Evolutionary conservation across 2,888 invertebrate genomes (phyloP).

Genomic region (Hipparchia sbordonii): DNA sequence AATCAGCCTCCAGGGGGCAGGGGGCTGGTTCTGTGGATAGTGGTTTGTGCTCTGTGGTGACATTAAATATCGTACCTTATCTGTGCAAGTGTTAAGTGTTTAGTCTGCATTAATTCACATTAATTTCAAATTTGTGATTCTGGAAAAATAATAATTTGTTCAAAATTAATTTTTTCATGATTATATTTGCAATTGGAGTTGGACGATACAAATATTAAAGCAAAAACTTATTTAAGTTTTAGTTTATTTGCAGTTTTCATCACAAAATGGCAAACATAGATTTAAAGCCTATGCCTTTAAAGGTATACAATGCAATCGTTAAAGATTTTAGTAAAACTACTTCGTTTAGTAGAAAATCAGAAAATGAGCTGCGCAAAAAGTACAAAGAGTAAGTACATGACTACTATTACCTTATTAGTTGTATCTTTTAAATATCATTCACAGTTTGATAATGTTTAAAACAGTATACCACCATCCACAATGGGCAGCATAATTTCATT

Average conservation of each 20-base stretch:
- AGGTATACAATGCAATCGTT: conserved; percentile 79
- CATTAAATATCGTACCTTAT: too few species aligned
- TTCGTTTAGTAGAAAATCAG: conserved; percentile 84
- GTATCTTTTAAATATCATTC: background rate
- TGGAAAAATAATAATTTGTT: too few species aligned
- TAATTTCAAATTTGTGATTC: too few species aligned
- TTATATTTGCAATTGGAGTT: too few species aligned
- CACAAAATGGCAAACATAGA: conserved; percentile 26
- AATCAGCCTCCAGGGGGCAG: too few species aligned
- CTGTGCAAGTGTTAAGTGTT: too few species aligned
- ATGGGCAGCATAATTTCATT: conserved; percentile 87
- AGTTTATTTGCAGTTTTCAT: background rate
- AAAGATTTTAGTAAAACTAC: conserved; percentile 80
- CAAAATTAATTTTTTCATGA: too few species aligned
- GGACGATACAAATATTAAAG: too few species aligned
- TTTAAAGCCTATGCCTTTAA: conserved; percentile 64
- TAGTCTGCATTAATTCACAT: too few species aligned
- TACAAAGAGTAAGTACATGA: conserved; percentile 79
- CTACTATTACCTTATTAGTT: conserved; percentile 3
- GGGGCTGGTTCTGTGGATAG: too few species aligned
- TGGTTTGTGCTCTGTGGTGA: too few species aligned
- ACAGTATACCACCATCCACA: conserved; percentile 83
- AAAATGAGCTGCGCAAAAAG: conserved; percentile 80
- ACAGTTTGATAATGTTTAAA: background rate
- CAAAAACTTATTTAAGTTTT: too few species aligned